Evolutionary conservation across 2,113 vertebrate genomes (phyloP).

Genomic region (Sigmodon hispidus): DNA sequence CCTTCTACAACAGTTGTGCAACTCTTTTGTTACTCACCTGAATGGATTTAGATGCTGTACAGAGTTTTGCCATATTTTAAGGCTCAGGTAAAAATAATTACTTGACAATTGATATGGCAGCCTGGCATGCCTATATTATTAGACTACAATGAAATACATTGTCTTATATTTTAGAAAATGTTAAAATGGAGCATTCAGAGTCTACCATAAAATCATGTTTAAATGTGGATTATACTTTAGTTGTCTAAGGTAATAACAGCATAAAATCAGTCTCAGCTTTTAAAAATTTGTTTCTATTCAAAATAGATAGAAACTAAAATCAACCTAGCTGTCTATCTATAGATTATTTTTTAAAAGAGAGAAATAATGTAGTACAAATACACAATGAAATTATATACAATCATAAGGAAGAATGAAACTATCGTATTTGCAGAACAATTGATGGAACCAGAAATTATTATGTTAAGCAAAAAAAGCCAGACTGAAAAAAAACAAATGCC

Average conservation of each 20-base stretch:
- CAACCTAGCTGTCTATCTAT: not conserved
- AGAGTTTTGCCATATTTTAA: not conserved
- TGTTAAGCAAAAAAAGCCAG: not conserved
- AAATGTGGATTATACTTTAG: constrained; percentile 28
- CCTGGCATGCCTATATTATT: not conserved
- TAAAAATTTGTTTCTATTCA: constrained; percentile 9
- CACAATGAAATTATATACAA: not conserved
- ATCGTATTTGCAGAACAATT: not conserved
- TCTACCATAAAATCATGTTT: constrained; percentile 47
- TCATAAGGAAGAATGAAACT: not conserved
- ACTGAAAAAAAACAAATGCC: not conserved
- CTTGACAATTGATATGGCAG: constrained; percentile 39
- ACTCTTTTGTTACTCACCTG: not conserved
- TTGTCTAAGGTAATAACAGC: constrained; percentile 1
- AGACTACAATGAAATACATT: constrained; percentile 33
- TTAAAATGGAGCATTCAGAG: not conserved
- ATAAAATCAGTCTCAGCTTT: constrained; percentile 57
- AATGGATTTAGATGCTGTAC: constrained; percentile 27
- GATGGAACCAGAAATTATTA: not conserved
- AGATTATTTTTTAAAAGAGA: too few species aligned
- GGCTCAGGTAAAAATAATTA: constrained; percentile 48
- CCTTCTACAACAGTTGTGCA: too few species aligned
- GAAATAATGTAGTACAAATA: not conserved
- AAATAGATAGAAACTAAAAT: not conserved
- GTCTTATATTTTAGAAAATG: constrained; percentile 14